Conservation (phyloP, 2,888 invertebrate species). For the Leucoptera coffeella region DNA sequence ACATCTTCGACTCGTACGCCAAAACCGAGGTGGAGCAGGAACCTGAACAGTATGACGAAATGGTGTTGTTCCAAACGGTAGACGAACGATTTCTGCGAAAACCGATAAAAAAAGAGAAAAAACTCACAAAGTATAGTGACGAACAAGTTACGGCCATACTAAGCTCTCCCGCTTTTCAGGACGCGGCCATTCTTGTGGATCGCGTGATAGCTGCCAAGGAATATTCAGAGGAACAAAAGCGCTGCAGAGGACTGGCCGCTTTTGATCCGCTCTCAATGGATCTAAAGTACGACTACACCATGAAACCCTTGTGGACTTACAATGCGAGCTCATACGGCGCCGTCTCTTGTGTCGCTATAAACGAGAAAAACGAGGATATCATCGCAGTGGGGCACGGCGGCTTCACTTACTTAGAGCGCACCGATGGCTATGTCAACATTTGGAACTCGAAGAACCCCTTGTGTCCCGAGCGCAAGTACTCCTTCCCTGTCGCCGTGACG, state of each 20-base stretch:
- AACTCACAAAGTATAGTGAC: constrained; percentile 6
- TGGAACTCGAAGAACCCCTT: constrained; percentile 81
- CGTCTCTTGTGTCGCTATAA: constrained; percentile 61
- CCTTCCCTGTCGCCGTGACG: constrained; percentile 59
- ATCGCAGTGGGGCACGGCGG: constrained; percentile 72
- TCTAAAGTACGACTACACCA: constrained; percentile 59
- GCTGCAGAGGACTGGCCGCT: constrained; percentile 59
- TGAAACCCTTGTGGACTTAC: constrained; percentile 64
- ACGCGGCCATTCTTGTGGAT: constrained; percentile 61
- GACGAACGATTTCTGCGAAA: constrained; percentile 21
- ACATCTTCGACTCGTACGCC: constrained; percentile 68
- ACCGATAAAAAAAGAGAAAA: constrained; percentile 12
- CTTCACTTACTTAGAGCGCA: constrained; percentile 49
- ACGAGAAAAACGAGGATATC: constrained; percentile 61
- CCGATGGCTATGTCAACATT: constrained; percentile 61
- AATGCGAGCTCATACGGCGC: constrained; percentile 44
- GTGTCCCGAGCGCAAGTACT: constrained; percentile 65
- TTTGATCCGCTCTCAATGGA: constrained; percentile 58
- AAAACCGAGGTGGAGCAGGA: constrained; percentile 20
- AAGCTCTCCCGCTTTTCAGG: constrained; percentile 37
- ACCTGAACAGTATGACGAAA: constrained; percentile 30
- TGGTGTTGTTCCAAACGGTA: constrained; percentile 37
- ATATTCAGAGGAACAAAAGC: constrained; percentile 61
- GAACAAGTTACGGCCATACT: constrained; percentile 13
- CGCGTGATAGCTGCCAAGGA: constrained; percentile 66